Evolutionary conservation across 2,888 invertebrate species (phyloP), one percentile per base, ranked within the genome.

Genomic region (Ferdinandea cuprea): DNA sequence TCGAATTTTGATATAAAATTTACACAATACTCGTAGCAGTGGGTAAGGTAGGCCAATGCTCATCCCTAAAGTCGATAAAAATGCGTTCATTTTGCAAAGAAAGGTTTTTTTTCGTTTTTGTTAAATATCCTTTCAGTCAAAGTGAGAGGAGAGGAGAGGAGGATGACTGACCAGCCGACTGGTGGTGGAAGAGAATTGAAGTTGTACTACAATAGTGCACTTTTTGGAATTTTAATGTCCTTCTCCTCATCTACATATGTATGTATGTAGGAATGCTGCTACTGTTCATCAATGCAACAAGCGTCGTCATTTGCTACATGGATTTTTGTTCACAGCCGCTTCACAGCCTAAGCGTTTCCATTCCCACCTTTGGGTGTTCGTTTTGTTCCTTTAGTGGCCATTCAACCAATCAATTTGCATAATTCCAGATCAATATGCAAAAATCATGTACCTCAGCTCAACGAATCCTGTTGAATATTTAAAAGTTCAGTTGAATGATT

Each of bases 1-100:
- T 81, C 71, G 81, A 76, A 74, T 66, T 76, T 76, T 71, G 74
- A 71, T 76, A 69, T 61, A 71, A 76, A n/a, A 81, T 71, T 76
- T 63, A 40, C 40, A 44, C 63, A 73, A 73, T 56, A 74, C 58
- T 17, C 69, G 74, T 37, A 44, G 44, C 48, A 68, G 28, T n/a
- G n/a, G n/a, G n/a, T 25, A 25, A 25, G 25, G 25, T 25, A 25
- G 35, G 28, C 8, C 35, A 37, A 6, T 37, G 5, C 37, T 30
- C n/a, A 37, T 15, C 13, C 9, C 21, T 2, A 32, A 28, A 58
- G 30, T 48, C 48, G 40, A 6, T 15, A n/a, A 56, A 61, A 65
- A 56, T 50, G 35, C 28, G 52, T 21, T 40, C 58, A 21, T 54
- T 68, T 44, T 15, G 54, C 61, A 69, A 77, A 63, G 69, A 63